Evolutionary conservation across 2,113 vertebrate genomes (phyloP).

Genomic region (Aldabrachelys gigantea): DNA sequence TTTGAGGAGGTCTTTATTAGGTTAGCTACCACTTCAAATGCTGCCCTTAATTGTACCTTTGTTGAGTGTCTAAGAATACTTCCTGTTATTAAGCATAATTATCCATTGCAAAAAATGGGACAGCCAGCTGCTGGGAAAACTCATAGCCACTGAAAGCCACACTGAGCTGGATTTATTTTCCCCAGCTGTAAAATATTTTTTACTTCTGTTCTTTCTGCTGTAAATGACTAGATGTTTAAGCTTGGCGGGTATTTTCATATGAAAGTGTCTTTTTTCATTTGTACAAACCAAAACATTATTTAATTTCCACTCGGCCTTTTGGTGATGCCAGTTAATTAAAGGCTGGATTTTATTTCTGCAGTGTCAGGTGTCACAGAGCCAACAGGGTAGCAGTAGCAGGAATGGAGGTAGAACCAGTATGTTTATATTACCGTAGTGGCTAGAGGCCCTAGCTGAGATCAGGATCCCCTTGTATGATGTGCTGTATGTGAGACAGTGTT

Average conservation of each 20-base stretch:
- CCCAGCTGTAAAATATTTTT: neutral
- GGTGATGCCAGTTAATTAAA: neutral
- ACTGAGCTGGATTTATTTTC: neutral
- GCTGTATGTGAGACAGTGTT: neutral
- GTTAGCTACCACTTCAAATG: neutral
- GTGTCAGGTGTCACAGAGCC: neutral
- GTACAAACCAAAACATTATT: neutral
- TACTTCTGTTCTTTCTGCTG: neutral
- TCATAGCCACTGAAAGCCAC: neutral
- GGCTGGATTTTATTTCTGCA: neutral
- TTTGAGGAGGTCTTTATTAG: neutral
- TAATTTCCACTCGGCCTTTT: neutral
- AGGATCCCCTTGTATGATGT: neutral
- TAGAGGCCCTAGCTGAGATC: neutral
- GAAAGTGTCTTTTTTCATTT: neutral
- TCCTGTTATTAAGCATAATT: neutral
- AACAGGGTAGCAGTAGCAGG: neutral
- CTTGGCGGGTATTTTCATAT: neutral
- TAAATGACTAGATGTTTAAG: neutral
- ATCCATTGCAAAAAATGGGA: neutral
- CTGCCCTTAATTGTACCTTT: neutral
- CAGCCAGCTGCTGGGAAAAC: neutral
- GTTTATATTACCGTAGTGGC: neutral
- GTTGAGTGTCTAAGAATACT: neutral
- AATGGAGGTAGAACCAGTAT: neutral